Evolutionary conservation across 1,140 invertebrate genomes (phyloP).

Genomic region (Alviniconcha marisindica): DNA sequence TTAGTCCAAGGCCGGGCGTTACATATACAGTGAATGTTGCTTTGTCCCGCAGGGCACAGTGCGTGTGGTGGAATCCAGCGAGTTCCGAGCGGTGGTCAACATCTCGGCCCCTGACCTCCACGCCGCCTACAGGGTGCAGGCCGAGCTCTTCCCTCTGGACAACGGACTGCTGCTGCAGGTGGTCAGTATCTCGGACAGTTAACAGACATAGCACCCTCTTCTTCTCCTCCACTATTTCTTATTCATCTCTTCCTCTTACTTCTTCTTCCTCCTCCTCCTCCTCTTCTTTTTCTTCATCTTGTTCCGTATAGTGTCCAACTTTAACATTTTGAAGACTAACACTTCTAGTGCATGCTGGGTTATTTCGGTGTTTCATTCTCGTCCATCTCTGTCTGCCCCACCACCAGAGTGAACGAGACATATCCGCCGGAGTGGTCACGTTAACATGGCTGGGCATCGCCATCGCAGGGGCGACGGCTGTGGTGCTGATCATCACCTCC

Average conservation of each 20-base stretch:
- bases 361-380: not conserved
- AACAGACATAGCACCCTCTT: no score
- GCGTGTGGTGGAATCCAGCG: constrained; percentile 58
- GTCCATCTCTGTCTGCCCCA: not conserved
- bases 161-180: constrained; percentile 60
- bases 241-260: no score
- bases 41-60: constrained; percentile 60
- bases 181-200: constrained; percentile 46
- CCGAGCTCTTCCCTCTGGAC: constrained; percentile 47
- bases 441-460: constrained; percentile 58
- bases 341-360: not conserved
- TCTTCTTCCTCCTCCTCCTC: no score
- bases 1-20: no score
- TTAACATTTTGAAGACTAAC: no score
- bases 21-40: no score
- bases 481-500: constrained; percentile 48
- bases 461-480: constrained; percentile 46
- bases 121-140: constrained; percentile 61
- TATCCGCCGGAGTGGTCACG: constrained; percentile 27
- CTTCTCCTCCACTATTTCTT: no score
- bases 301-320: no score
- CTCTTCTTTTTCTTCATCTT: no score
- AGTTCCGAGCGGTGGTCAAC: constrained; percentile 64
- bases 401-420: constrained; percentile 53
- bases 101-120: constrained; percentile 58